Base-by-base conservation (phyloP, 2,113 vertebrate genomes). In the Serilophus lunatus region DNA sequence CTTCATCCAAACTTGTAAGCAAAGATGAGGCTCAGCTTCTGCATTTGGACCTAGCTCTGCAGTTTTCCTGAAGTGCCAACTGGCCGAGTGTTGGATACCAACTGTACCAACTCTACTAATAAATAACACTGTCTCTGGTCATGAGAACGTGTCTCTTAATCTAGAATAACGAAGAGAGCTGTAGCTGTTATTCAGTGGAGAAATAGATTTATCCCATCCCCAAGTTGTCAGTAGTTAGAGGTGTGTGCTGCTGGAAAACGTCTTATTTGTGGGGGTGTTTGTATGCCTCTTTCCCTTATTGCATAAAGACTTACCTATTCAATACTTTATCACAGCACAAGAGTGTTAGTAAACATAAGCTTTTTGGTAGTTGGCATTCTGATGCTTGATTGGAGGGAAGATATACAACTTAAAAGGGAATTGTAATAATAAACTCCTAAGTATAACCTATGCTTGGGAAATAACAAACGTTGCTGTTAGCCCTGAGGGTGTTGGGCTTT, bases 1-100 rank as follows among this genome's bases (percentile, higher is more conserved):
- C 45, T 68, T 78, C 40, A 57, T 95, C 88, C 94, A 95, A 64
- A 28, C 49, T 71, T 92, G 60, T 74, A 49, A 95, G 64, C 80
- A 83, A 53, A 78, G 40, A 81, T 0, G 2, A 49, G 40, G 51
- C 53, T 75, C 44, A 75, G 82, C 40, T 45, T 82, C 56, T 13
- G 54, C 74, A 33, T 86, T 95, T 82, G 71, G 50, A 82, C 18
- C 9, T 11, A 40, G 47, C 7, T 85, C 31, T 56, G 63, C 44
- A 68, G 33, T 65, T 90, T 59, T 92, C 18, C 36, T 42, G 23
- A n/a, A 35, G 49, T 88, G 69, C 80, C 69, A 71, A 24, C 28
- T 49, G 72, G 68, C 69, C 0, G 2, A 76, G 40, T 38, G 49
- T 49, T 88, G 45, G 49, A 91, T 79, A 92, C 76, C 90, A 87